These are phyloP conservation scores for Cheilosia impressa DNA, from an alignment of 2,888 invertebrate genomes.

Conservation along the genomic window DNA sequence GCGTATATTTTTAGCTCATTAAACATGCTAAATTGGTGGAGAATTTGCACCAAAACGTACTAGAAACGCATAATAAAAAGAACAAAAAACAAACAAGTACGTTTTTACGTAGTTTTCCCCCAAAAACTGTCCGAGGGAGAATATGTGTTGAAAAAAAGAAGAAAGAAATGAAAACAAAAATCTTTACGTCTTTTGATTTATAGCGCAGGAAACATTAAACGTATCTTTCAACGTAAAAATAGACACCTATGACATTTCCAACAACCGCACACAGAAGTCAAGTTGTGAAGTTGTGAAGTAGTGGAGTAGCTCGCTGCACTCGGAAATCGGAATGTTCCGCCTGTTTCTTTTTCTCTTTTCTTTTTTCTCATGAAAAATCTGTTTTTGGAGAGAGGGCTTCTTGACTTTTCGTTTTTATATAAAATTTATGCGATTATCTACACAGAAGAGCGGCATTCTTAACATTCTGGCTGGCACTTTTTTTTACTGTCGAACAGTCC, in stretches of 20 bases:
- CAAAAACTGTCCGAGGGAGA: conserved; percentile 5
- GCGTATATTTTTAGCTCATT: conserved; percentile 72
- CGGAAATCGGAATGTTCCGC: conserved; percentile 47
- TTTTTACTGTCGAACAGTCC: conserved; percentile 27
- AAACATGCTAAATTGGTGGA: conserved; percentile 69
- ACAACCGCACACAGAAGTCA: conserved; percentile 26
- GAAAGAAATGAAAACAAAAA: conserved; percentile 14
- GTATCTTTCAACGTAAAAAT: conserved; percentile 52
- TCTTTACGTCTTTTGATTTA: conserved; percentile 53
- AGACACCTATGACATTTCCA: conserved; percentile 64
- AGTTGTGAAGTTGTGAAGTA: conserved; percentile 7
- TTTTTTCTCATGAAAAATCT: not conserved
- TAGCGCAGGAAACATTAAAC: conserved; percentile 59
- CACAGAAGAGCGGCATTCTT: conserved; percentile 47
- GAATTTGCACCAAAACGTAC: conserved; percentile 59
- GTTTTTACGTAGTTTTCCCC: conserved; percentile 17
- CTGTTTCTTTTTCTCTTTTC: conserved; percentile 5
- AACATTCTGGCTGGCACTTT: conserved; percentile 10
- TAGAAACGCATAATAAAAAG: conserved; percentile 7
- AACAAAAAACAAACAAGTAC: conserved; percentile 2
- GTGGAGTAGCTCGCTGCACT: conserved; percentile 9
- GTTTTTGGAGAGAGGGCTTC: conserved; percentile 35
- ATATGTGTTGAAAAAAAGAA: conserved; percentile 10
- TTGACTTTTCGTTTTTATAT: conserved; percentile 17
- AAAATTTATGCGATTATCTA: conserved; percentile 51